Evolutionary conservation across 2,113 vertebrate genomes (phyloP).

Genomic region (Rhea pennata): DNA sequence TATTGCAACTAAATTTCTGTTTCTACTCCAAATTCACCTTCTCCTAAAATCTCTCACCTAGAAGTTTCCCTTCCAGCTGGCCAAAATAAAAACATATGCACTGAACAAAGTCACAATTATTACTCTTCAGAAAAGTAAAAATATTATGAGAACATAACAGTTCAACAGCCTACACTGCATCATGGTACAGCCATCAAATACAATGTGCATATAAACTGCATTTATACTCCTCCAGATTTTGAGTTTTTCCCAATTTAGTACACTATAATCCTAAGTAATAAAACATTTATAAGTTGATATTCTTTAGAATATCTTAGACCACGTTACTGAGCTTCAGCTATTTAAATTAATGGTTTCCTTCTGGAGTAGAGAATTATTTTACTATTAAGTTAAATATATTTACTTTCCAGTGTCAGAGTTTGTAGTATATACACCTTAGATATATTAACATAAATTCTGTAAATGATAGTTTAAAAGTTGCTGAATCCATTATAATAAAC

Average conservation of each 20-base stretch:
- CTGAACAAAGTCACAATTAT: neutral
- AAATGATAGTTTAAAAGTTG: neutral
- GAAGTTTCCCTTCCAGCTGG: neutral
- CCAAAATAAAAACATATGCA: neutral
- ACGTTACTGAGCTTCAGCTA: neutral
- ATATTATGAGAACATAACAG: neutral
- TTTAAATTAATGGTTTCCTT: neutral
- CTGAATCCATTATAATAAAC: neutral
- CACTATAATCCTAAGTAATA: neutral
- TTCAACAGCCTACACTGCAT: neutral
- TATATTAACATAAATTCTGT: neutral
- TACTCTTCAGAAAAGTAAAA: neutral
- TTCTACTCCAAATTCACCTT: neutral
- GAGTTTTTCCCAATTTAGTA: neutral
- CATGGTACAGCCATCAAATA: neutral
- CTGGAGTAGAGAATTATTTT: neutral
- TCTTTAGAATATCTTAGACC: neutral
- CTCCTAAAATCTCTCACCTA: neutral
- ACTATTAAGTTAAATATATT: neutral
- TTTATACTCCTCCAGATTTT: neutral
- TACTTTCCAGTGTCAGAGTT: neutral
- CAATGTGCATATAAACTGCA: neutral
- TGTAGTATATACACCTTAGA: neutral
- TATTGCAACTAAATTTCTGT: neutral
- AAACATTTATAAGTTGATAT: neutral